phyloP scores from a whole-genome alignment of 2,113 vertebrate species.

The Glaucomys volans region DNA sequence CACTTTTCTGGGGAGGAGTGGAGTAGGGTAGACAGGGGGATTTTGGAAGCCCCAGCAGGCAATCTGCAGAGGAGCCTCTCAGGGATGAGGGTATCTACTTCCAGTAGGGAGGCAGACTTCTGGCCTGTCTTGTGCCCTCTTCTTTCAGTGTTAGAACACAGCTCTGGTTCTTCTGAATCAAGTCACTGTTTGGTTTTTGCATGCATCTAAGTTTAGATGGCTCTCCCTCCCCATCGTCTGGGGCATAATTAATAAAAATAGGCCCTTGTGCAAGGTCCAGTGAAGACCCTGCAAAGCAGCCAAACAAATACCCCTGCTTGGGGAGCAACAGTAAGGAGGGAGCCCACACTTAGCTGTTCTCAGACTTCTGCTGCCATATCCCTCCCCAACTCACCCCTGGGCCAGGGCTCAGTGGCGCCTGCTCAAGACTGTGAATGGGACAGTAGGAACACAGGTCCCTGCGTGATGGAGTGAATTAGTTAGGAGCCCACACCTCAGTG shows the following conservation, averaged over 20 bases:
- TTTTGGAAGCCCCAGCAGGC: not conserved
- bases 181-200: not conserved
- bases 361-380: no score
- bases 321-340: not conserved
- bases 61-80: no score
- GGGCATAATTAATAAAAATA: not conserved
- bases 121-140: not conserved
- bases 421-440: not conserved
- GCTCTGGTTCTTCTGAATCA: not conserved
- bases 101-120: not conserved
- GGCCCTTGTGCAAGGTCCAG: not conserved
- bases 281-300: not conserved
- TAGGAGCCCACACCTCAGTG: not conserved
- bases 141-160: not conserved
- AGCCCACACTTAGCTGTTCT: not conserved
- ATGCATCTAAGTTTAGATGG: not conserved
- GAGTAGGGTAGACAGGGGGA: not conserved
- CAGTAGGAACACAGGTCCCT: not conserved
- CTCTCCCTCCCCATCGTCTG: rapidly evolving
- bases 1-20: rapidly evolving
- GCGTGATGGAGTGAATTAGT: rapidly evolving
- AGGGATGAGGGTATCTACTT: not conserved
- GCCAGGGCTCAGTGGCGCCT: no score
- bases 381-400: not conserved
- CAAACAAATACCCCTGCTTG: not conserved